These are phyloP conservation scores for Ptilonorhynchus violaceus DNA, from an alignment of 2,113 vertebrate genomes.

Conservation along the genomic window DNA sequence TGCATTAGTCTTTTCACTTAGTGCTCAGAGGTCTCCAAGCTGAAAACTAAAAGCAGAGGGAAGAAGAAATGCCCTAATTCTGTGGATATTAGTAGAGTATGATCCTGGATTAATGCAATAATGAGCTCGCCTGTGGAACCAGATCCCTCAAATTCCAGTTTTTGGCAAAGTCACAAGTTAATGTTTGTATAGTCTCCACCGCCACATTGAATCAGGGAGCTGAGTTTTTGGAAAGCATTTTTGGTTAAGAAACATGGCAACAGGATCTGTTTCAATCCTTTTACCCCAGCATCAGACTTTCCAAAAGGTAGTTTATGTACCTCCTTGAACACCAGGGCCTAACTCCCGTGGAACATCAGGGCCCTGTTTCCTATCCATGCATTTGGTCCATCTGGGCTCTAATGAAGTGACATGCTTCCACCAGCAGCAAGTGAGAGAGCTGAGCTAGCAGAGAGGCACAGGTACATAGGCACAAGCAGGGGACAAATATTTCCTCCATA, in stretches of 20 bases:
- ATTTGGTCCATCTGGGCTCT: neutral
- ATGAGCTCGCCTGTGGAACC: neutral
- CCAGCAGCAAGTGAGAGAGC: neutral
- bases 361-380: neutral
- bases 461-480: neutral
- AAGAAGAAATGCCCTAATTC: constrained; percentile 1
- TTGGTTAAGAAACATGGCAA: constrained; percentile 12
- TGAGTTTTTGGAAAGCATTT: neutral
- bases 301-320: neutral
- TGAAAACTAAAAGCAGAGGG: neutral
- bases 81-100: neutral
- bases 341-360: neutral
- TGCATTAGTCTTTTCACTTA: neutral
- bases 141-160: neutral
- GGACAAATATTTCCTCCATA: neutral
- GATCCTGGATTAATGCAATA: constrained; percentile 25
- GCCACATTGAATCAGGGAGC: neutral
- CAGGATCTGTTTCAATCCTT: neutral
- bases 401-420: neutral
- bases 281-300: neutral
- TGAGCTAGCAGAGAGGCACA: neutral
- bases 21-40: neutral
- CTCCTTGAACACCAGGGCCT: neutral
- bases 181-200: neutral
- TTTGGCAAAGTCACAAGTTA: neutral